Evolutionary conservation across 2,113 vertebrate species (phyloP), one percentile per base, ranked within the genome.

Genomic region (Sorex fumeus): DNA sequence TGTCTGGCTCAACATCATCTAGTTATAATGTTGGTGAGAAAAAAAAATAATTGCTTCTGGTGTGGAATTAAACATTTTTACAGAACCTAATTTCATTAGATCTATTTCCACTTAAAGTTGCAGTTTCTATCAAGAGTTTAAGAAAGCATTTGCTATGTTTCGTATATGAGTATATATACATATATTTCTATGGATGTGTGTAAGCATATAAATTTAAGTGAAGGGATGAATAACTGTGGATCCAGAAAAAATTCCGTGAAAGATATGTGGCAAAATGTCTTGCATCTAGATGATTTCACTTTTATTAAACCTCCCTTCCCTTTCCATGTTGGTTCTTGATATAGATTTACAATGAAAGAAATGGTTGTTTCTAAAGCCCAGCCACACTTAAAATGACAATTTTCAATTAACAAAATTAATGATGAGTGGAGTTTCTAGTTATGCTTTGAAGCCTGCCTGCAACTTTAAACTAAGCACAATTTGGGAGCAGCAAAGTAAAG

Each of bases 161-260:
- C 30, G 28, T 47, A 36, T 27, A 0, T 93, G 7, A 70, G n/a
- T 53, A 13, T 67, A 34, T 34, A 45, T 1, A 25, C 32, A 27
- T 53, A 69, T 53, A 7, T 77, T 30, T 28, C 50, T 30, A 64
- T 7, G 18, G 57, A 19, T 62, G 7, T 62, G 25, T 40, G 0
- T 47, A 86, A 88, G 77, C 32, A 50, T 23, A 88, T 53, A 13
- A 67, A 93, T 77, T 91, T 92, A 83, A 85, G 19, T 53, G 8
- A 96, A 88, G 28, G 30, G 34, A 91, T 9, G 34, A 84, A 79
- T 77, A 8, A n/a, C 25, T 72, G 45, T 50, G 47, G 13, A 60
- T 21, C 23, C 6, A 23, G 18, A 8, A 23, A 21, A 21, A 60
- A 23, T 60, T 21, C 23, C 21, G 23, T 21, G 9, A 50, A 90